Base-by-base conservation (phyloP, 1,140 invertebrate genomes). In the Papilio polyxenes region DNA sequence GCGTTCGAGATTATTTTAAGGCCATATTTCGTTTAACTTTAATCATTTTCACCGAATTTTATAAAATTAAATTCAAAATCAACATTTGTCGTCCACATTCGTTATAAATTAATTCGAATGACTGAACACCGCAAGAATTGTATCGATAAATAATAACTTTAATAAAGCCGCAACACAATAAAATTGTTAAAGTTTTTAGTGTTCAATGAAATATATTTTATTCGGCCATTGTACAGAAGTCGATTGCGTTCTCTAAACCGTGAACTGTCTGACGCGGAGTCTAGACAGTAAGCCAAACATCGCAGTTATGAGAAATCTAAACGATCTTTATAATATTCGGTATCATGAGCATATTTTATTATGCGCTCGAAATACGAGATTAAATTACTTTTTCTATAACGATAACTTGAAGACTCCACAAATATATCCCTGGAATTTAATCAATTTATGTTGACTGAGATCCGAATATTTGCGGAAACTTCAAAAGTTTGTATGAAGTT, bases 181-280 rank as follows among this genome's bases (percentile, higher is more conserved):
- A 20, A 80, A 51, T 48, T 40, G 56, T 10, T 79, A 69, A 9
- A 48, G 62, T 80, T 80, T 69, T 80, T 23, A 80, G 78, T 80
- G 62, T 80, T 72, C 78, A 48, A 80, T 80, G 69, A 80, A 80
- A 69, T 51, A 23, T 69, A 80, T 80, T 65, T 80, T 65, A 49
- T 80, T 49, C 40, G 51, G 37, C 11, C 37, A 56, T 59, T 80
- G 62, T 80, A 69, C 40, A 37, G 53, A 40, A 80, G 44, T 65
- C 78, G 78, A 80, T 80, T 31, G 78, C 44, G 37, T 80, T 80
- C 59, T 48, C 59, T 80, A 17, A 69, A 69, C 59, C 78, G 59
- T 80, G 74, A 85, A 84, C 72, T 80, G 82, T 83, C 82, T 85
- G 82, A 82, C 81, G 77, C 80, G 76, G 23, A 56, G 84, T 85